phyloP scores from a whole-genome alignment of 2,113 vertebrate genomes.

The Clarias batrachus region DNA sequence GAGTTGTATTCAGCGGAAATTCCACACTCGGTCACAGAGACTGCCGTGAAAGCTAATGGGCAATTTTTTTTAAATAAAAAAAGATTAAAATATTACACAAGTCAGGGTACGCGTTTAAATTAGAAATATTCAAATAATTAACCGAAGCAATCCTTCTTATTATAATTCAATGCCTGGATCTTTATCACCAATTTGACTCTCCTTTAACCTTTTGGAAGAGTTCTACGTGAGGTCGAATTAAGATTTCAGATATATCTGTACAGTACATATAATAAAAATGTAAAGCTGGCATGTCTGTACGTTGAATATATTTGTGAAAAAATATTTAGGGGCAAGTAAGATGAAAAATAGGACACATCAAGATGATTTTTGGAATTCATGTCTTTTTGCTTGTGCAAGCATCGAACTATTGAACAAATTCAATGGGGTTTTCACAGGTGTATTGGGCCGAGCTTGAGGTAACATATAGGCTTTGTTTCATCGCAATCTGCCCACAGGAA shows the following conservation, averaged over 20 bases:
- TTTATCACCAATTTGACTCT: neutral
- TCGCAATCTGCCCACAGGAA: no score
- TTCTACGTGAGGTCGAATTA: neutral
- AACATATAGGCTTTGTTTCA: no score
- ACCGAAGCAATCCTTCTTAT: neutral
- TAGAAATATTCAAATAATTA: neutral
- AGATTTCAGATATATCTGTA: neutral
- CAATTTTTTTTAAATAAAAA: neutral
- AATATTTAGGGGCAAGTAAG: no score
- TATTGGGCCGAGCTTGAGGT: no score
- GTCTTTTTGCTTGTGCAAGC: no score
- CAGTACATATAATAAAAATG: neutral
- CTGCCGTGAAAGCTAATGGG: neutral
- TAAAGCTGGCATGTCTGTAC: no score
- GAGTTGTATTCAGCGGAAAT: neutral
- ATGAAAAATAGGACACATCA: no score
- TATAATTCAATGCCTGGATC: neutral
- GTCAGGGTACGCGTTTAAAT: neutral
- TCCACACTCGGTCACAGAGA: neutral
- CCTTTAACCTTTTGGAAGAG: neutral
- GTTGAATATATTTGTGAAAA: no score
- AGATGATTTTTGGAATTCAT: no score
- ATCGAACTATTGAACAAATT: no score
- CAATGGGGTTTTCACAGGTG: no score
- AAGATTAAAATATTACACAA: neutral